A percentile compares a stretch with the other conserved stretches of the same genome.
These are phyloP conservation scores for Cotesia typhae DNA, from an alignment of 1,140 invertebrate species.

Conservation along the genomic window DNA sequence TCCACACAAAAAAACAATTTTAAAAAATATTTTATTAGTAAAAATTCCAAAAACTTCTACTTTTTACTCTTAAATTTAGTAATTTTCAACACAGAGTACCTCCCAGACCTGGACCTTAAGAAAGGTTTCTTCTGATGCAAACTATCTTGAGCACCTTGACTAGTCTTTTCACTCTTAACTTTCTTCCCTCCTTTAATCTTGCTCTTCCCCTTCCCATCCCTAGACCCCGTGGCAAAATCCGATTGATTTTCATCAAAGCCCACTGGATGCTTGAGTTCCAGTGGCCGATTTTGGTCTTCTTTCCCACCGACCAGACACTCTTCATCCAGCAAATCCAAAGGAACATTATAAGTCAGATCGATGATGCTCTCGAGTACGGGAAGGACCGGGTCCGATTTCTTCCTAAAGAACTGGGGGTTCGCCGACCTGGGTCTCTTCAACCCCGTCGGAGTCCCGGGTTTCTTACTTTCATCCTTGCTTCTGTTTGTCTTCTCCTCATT, in stretches of 20 bases:
- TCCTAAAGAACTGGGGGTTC: not conserved
- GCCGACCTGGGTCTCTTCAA: constrained; percentile 8
- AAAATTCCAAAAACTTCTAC: not conserved
- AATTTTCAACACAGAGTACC: constrained; percentile 2
- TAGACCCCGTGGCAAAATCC: not conserved
- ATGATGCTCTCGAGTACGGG: constrained; percentile 22
- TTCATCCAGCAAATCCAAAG: constrained; percentile 2
- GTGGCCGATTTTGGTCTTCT: not conserved
- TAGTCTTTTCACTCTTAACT: not conserved
- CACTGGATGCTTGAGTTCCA: not conserved
- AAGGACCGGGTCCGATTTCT: constrained; percentile 8
- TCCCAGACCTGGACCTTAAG: constrained; percentile 10
- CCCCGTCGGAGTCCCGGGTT: not conserved
- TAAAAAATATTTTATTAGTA: no score
- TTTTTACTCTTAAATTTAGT: not conserved
- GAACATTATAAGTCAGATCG: not conserved
- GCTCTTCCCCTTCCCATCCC: not conserved
- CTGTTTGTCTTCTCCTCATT: not conserved
- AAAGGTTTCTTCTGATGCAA: not conserved
- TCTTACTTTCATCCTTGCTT: not conserved
- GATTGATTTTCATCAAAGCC: not conserved
- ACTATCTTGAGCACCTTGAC: not conserved
- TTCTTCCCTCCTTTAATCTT: not conserved
- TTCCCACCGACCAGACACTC: not conserved
- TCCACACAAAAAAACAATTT: no score